These are phyloP conservation scores for Arctocebus calabarensis DNA, from an alignment of 2,797 vertebrate species.

Conservation along the genomic window DNA sequence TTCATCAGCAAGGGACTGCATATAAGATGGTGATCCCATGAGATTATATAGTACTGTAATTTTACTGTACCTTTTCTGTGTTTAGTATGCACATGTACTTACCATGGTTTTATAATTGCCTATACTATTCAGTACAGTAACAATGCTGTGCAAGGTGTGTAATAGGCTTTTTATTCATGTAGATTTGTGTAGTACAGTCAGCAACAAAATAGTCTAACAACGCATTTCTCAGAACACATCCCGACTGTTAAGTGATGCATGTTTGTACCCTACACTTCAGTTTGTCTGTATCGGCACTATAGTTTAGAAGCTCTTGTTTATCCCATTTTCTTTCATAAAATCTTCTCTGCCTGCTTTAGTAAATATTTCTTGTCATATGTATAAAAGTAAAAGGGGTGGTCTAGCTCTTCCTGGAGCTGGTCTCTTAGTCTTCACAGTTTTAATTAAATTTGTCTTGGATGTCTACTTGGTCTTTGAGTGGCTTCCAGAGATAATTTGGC, in stretches of 20 bases:
- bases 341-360: constrained; percentile 31
- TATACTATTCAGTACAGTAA: not conserved
- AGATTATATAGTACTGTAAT: not conserved
- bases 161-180: not conserved
- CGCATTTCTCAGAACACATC: not conserved
- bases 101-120: not conserved
- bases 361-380: constrained; percentile 43
- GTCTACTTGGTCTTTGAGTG: not conserved
- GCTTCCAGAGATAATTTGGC: constrained; percentile 57
- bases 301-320: constrained; percentile 38
- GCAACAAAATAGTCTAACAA: not conserved
- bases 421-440: not conserved
- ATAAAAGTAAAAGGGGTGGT: not conserved
- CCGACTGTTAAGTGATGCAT: not conserved
- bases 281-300: not conserved
- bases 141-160: not conserved
- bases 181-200: not conserved
- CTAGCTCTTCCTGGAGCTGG: constrained; percentile 23
- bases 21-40: not conserved
- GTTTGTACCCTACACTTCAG: constrained; percentile 13
- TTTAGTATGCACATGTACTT: not conserved
- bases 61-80: not conserved
- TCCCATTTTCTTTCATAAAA: constrained; percentile 36
- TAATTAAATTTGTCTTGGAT: constrained; percentile 25
- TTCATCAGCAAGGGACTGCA: not conserved